Conservation (phyloP, 2,797 vertebrate genomes). For the Antrozous pallidus region DNA sequence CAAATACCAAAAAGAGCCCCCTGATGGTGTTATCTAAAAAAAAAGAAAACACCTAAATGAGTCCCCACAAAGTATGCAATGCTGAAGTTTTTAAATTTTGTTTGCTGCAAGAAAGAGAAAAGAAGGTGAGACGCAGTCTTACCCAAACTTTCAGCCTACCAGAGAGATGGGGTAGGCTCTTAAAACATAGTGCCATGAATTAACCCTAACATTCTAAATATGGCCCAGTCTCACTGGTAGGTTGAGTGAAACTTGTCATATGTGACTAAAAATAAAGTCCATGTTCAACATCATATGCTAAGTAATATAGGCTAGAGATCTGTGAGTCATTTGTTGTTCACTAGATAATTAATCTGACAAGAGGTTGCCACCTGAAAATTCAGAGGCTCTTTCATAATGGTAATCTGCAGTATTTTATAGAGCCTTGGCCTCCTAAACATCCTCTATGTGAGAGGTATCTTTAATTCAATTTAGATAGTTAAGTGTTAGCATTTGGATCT, state of each 20-base stretch:
- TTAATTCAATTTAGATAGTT: neutral
- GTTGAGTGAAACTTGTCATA: too few relatives aligned
- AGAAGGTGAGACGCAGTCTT: neutral
- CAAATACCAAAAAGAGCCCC: neutral
- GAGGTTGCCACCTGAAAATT: neutral
- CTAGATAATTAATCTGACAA: neutral
- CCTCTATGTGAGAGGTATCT: neutral
- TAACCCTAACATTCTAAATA: too few relatives aligned
- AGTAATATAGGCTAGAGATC: neutral
- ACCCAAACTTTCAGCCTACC: neutral
- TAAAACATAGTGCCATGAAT: too few relatives aligned
- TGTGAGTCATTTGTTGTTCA: neutral
- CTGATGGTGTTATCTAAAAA: neutral
- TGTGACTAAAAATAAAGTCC: too few relatives aligned
- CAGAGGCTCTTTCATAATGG: neutral
- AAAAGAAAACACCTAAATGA: neutral
- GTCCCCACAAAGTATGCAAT: neutral
- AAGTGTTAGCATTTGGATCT: neutral
- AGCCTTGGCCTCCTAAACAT: neutral
- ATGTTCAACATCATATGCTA: too few relatives aligned
- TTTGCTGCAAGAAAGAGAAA: neutral
- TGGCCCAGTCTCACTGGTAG: too few relatives aligned
- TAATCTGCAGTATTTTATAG: neutral
- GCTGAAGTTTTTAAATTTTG: neutral
- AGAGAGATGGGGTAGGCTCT: neutral